Conservation (phyloP, 2,888 invertebrate genomes). For the Petrolisthes manimaculis region DNA sequence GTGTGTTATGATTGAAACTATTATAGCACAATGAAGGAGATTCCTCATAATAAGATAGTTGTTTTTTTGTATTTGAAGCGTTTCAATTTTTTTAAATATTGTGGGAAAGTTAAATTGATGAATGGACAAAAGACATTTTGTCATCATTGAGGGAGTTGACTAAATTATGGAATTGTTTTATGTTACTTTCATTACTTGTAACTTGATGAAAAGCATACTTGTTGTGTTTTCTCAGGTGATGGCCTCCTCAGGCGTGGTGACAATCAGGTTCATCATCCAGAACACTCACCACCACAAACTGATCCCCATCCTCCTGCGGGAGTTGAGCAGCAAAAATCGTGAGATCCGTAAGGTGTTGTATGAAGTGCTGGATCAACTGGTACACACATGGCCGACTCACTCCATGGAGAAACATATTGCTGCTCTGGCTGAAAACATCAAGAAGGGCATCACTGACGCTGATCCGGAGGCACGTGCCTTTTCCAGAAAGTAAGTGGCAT, state of each 20-base stretch:
- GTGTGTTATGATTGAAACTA: no score
- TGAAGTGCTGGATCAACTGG: conserved; percentile 85
- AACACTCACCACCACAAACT: conserved; percentile 85
- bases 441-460: conserved; percentile 87
- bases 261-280: conserved; percentile 88
- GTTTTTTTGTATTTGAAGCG: no score
- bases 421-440: conserved; percentile 76
- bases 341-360: conserved; percentile 85
- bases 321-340: conserved; percentile 86
- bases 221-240: conserved; percentile 76
- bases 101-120: no score
- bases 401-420: conserved; percentile 85
- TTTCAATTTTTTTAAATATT: no score
- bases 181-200: no score
- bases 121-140: no score
- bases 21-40: no score
- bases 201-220: no score
- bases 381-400: conserved; percentile 89
- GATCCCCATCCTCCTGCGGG: conserved; percentile 77
- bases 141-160: no score
- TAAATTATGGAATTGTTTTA: no score
- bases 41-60: no score
- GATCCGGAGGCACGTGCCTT: conserved; percentile 88
- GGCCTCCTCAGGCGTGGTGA: conserved; percentile 87
- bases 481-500: conserved; percentile 80